phyloP scores from a whole-genome alignment of 2,888 invertebrate genomes.

The Odontocerum albicorne region DNA sequence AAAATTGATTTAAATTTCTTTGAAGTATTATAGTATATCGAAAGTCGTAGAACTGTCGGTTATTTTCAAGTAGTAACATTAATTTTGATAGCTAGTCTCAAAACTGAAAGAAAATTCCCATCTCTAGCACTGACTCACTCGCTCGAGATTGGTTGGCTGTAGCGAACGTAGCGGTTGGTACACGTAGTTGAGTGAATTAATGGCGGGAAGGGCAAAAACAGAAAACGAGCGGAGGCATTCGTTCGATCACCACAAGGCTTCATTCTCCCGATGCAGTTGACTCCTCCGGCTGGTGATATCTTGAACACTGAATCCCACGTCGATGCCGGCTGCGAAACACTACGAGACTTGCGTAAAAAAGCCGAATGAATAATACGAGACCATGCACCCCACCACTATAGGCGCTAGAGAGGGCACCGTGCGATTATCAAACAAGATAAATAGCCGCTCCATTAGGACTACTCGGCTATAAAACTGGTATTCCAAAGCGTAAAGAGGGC shows the following conservation, averaged over 20 bases:
- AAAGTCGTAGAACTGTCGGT: too few species aligned
- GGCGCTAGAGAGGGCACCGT: slow-evolving; percentile 12
- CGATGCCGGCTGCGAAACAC: slow-evolving; percentile 1
- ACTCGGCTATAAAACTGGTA: too few species aligned
- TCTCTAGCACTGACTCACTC: slow-evolving; percentile 13
- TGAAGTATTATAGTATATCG: too few species aligned
- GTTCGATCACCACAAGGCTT: slow-evolving; percentile 16
- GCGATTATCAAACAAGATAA: too few species aligned
- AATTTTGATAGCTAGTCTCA: too few species aligned
- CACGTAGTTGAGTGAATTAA: slow-evolving; percentile 2
- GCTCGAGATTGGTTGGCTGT: slow-evolving; percentile 17
- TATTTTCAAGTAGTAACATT: too few species aligned
- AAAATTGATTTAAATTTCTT: too few species aligned
- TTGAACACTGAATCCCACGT: slow-evolving; percentile 10
- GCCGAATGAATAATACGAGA: background rate
- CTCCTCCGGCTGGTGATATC: slow-evolving; percentile 6
- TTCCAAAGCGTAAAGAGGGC: too few species aligned
- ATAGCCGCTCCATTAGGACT: too few species aligned
- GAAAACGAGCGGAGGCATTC: slow-evolving; percentile 3
- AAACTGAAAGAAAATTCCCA: too few species aligned
- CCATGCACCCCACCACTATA: slow-evolving; percentile 9
- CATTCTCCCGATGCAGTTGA: slow-evolving; percentile 18
- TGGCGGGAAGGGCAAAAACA: slow-evolving; percentile 27
- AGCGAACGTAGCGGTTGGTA: slow-evolving; percentile 19
- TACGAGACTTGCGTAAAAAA: background rate